Conservation (phyloP, 2,113 vertebrate species). For the Phodopus roborovskii region DNA sequence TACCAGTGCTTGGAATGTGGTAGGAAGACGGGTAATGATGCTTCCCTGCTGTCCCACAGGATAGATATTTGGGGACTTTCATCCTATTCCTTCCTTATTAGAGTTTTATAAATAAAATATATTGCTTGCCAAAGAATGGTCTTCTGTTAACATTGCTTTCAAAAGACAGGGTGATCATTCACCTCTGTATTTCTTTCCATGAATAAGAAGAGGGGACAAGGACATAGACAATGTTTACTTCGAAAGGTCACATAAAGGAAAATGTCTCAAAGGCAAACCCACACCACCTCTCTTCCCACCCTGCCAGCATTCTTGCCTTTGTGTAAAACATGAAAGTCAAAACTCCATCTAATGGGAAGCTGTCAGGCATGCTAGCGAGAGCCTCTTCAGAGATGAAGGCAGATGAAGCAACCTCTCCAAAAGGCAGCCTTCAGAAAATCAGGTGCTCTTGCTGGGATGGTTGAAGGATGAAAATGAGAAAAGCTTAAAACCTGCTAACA, state of each 20-base stretch:
- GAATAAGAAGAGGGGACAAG: not conserved
- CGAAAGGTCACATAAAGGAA: slow-evolving; percentile 13
- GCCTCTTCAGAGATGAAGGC: not conserved
- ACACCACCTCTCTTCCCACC: not conserved
- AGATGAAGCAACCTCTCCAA: not conserved
- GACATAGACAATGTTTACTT: not conserved
- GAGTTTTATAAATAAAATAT: not conserved
- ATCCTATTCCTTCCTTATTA: not conserved
- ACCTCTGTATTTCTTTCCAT: not conserved
- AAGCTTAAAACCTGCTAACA: not conserved
- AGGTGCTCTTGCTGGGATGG: not conserved
- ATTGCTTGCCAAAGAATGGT: not conserved
- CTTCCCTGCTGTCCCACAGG: not conserved
- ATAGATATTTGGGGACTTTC: not conserved
- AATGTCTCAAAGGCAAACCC: not conserved
- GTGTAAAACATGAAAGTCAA: slow-evolving; percentile 1
- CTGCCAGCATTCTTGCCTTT: not conserved
- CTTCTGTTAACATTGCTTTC: not conserved
- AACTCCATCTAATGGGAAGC: not conserved
- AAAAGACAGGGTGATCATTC: not conserved
- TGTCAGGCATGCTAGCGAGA: not conserved
- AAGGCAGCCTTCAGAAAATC: slow-evolving; percentile 10
- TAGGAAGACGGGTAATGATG: not conserved
- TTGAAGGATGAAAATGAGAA: not conserved
- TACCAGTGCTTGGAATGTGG: not conserved